phyloP scores from a whole-genome alignment of 2,113 vertebrate genomes.

The Ptyas mucosa region DNA sequence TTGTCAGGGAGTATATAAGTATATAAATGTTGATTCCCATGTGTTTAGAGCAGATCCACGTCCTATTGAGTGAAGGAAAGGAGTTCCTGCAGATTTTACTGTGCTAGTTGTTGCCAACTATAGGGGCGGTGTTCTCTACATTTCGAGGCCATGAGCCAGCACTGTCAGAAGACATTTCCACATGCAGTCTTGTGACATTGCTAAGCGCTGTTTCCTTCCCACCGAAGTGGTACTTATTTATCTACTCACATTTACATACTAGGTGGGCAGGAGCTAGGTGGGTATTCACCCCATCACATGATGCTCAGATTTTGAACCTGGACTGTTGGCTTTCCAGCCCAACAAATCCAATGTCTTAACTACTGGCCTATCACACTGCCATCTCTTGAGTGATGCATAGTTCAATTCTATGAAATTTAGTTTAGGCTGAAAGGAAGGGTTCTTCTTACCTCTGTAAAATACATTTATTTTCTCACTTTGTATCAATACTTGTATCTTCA shows the following conservation, averaged over 20 bases:
- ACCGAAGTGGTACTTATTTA: neutral
- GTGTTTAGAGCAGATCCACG: neutral
- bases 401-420: neutral
- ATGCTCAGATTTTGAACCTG: neutral
- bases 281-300: too few relatives aligned
- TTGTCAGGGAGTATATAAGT: neutral
- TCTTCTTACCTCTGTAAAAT: neutral
- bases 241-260: neutral
- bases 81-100: neutral
- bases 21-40: neutral
- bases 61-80: neutral
- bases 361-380: fast-evolving
- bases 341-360: neutral
- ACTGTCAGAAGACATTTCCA: neutral
- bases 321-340: neutral
- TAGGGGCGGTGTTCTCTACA: neutral
- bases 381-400: neutral
- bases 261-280: neutral
- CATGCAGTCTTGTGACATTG: neutral
- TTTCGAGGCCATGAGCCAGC: neutral
- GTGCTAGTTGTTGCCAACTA: neutral
- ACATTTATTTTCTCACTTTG: neutral
- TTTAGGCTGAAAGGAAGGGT: conserved; percentile 5
- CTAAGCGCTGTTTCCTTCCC: neutral
- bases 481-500: conserved; percentile 30